A percentile compares a stretch with the other conserved stretches of the same genome.
Evolutionary conservation across 2,113 vertebrate genomes (phyloP).

Genomic region (Climacteris rufus): DNA sequence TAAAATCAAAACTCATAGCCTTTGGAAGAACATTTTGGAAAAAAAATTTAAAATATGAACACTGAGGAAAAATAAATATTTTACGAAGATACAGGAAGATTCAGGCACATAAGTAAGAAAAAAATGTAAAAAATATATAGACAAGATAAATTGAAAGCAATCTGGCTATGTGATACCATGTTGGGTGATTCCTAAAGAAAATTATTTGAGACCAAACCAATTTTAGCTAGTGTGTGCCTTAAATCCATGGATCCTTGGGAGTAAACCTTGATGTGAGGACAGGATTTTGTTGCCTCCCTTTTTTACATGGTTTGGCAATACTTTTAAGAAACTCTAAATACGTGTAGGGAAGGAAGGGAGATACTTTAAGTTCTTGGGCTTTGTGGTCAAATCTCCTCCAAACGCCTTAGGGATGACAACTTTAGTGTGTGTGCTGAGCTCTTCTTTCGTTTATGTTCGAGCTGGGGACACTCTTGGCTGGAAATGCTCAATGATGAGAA

Average conservation of each 20-base stretch:
- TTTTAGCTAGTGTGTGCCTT: neutral
- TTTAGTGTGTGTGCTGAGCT: neutral
- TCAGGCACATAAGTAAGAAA: neutral
- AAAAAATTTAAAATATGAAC: neutral
- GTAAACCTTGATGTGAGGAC: neutral
- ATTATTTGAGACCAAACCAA: neutral
- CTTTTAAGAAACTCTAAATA: neutral
- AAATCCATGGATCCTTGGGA: neutral
- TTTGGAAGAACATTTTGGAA: neutral
- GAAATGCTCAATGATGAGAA: neutral
- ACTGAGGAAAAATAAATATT: neutral
- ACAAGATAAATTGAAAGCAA: neutral
- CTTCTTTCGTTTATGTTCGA: neutral
- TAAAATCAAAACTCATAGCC: neutral
- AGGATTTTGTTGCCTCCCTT: neutral
- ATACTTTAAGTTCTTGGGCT: neutral
- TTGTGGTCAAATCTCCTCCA: neutral
- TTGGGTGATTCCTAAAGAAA: neutral
- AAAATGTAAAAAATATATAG: neutral
- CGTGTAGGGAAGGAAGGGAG: accelerated
- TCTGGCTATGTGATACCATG: neutral
- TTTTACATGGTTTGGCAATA: neutral
- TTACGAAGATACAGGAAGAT: neutral
- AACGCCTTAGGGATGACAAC: neutral
- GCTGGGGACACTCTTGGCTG: neutral